Conservation (phyloP, 2,113 vertebrate genomes). For the Myanophis thanlyinensis region DNA sequence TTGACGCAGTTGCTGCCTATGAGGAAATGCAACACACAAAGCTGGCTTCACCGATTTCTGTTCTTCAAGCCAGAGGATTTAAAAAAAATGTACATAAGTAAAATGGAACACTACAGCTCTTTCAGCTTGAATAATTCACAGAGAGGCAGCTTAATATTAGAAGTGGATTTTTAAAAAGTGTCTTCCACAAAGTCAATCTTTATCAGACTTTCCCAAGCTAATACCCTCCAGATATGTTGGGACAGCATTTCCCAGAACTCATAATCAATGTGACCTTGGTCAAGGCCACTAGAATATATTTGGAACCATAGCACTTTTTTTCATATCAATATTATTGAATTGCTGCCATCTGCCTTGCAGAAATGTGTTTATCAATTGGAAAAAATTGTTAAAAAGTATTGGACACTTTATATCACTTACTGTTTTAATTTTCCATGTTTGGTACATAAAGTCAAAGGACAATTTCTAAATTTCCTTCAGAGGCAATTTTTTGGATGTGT, state of each 20-base stretch:
- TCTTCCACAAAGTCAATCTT: background rate
- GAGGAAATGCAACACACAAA: constrained; percentile 1
- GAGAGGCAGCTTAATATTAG: background rate
- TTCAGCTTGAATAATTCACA: constrained; percentile 31
- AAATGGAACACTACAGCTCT: background rate
- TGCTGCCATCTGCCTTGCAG: background rate
- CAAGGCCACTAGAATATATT: background rate
- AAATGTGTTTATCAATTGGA: background rate
- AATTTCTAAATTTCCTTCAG: background rate
- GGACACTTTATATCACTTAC: background rate
- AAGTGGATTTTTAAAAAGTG: constrained; percentile 6
- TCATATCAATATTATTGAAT: background rate
- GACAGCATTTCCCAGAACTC: background rate
- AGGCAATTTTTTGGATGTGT: background rate
- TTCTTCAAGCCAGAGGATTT: background rate
- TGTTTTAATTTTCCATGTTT: background rate
- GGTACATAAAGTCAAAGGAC: background rate
- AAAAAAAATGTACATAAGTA: constrained; percentile 12
- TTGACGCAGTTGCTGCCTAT: background rate
- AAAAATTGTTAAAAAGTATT: background rate
- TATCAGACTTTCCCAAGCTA: background rate
- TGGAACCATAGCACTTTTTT: background rate
- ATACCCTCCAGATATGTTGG: background rate
- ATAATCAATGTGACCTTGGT: background rate
- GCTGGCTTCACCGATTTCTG: constrained; percentile 21